A percentile compares a stretch with the other conserved stretches of the same genome.
phyloP scores from a whole-genome alignment of 2,888 invertebrate species.

The Noctua fimbriata region DNA sequence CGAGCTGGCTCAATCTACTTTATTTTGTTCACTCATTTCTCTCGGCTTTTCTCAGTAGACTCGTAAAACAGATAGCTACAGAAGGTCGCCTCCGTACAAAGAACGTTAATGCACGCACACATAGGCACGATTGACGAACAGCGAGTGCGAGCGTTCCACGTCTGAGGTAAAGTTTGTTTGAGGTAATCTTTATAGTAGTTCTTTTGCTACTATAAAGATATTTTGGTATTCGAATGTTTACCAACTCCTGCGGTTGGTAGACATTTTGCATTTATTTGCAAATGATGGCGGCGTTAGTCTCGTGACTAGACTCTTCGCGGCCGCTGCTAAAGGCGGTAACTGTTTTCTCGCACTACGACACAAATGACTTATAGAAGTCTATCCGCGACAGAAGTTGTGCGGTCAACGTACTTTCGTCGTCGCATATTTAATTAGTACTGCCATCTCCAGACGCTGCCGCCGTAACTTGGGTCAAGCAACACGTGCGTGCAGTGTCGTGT shows the following conservation, averaged over 20 bases:
- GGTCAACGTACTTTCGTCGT: not conserved
- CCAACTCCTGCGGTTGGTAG: too few species aligned
- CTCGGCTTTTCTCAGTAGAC: slow-evolving; percentile 9
- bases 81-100: not conserved
- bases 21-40: slow-evolving; percentile 52
- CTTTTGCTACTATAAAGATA: not conserved
- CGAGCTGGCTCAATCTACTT: slow-evolving; percentile 43
- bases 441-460: not conserved
- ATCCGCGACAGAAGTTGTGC: not conserved
- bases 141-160: not conserved
- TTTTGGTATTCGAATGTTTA: not conserved
- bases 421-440: not conserved
- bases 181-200: too few species aligned
- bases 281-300: not conserved
- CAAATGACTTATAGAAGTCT: not conserved
- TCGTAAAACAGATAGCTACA: not conserved
- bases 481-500: not conserved
- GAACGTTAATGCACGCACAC: not conserved
- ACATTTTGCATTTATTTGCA: too few species aligned
- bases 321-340: not conserved
- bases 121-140: not conserved
- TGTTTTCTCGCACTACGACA: not conserved
- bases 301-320: not conserved
- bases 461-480: not conserved
- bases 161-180: not conserved